A percentile compares a stretch with the other conserved stretches of the same genome.
Conservation (phyloP, 2,797 vertebrate genomes). For the Eulemur albifrons region DNA sequence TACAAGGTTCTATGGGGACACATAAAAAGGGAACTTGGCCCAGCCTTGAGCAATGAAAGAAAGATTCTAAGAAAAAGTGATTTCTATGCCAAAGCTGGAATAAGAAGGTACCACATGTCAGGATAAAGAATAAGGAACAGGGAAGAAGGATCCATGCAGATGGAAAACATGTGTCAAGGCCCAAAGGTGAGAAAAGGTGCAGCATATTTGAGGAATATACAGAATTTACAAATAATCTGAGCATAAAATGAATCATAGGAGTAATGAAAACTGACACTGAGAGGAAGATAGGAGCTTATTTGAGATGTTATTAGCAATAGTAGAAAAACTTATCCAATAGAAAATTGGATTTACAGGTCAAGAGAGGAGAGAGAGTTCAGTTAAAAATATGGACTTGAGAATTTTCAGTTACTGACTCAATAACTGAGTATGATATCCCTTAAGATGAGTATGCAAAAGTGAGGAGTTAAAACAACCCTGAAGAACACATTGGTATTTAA, state of each 20-base stretch:
- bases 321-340: neutral
- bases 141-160: neutral
- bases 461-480: neutral
- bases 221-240: neutral
- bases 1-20: neutral
- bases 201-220: neutral
- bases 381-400: conserved; percentile 9
- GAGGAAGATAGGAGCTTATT: neutral
- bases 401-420: neutral
- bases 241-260: neutral
- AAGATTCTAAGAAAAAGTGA: neutral
- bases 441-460: neutral
- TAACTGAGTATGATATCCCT: neutral
- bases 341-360: neutral
- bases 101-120: neutral
- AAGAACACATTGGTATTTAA: neutral
- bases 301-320: neutral
- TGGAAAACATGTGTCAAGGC: neutral
- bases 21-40: neutral
- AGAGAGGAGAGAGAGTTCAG: neutral
- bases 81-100: neutral
- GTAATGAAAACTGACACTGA: neutral
- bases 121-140: neutral
- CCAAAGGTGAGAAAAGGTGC: neutral
- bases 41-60: neutral